A percentile compares a stretch with the other conserved stretches of the same genome.
Evolutionary conservation across 2,888 invertebrate species (phyloP).

Genomic region (Rhodophaea formosa): DNA sequence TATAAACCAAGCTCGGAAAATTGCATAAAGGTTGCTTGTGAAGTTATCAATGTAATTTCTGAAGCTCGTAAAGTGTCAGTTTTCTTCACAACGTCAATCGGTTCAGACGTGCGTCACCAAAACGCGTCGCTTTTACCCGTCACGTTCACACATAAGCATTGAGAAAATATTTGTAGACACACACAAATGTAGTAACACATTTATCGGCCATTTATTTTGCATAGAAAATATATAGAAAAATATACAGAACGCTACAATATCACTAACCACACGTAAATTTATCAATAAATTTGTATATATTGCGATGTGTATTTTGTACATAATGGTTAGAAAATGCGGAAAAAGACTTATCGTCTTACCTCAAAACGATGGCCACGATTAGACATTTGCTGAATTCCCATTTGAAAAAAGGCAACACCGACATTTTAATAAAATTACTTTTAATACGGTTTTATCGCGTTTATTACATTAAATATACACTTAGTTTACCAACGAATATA

Average conservation of each 20-base stretch:
- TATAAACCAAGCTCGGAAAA: neutral
- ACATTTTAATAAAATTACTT: too few species aligned
- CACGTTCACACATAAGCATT: neutral
- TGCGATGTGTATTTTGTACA: conserved; percentile 59
- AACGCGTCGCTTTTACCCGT: neutral
- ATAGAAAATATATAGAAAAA: conserved; percentile 10
- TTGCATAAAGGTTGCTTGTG: too few species aligned
- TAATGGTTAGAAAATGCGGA: conserved; percentile 56
- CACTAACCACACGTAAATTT: conserved; percentile 22
- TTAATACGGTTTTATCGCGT: too few species aligned
- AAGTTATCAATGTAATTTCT: too few species aligned
- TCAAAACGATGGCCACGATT: too few species aligned
- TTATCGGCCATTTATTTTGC: conserved; percentile 5
- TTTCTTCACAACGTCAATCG: neutral
- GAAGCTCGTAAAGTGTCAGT: neutral
- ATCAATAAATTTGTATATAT: conserved; percentile 30
- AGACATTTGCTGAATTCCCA: too few species aligned
- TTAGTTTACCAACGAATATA: too few species aligned
- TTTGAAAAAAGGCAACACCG: too few species aligned
- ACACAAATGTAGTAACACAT: conserved; percentile 12
- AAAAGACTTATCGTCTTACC: conserved; percentile 43
- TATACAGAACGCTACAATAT: conserved; percentile 22
- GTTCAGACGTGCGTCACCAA: neutral
- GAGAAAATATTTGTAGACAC: conserved; percentile 11
- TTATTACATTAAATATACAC: too few species aligned